Base-by-base conservation (phyloP, 2,797 vertebrate genomes). In the Lacerta agilis region DNA sequence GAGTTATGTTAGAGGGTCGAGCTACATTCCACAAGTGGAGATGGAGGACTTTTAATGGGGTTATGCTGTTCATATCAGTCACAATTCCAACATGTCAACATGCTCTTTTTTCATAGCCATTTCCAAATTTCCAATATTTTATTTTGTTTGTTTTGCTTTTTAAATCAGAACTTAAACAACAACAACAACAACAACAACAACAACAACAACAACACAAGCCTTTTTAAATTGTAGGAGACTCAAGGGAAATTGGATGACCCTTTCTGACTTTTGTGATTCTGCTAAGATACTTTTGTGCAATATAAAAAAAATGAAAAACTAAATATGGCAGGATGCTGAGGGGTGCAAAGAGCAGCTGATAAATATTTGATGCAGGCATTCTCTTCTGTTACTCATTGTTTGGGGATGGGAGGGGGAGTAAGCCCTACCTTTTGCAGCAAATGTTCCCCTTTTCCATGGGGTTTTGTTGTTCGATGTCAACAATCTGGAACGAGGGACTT, bases 331-430 rank as follows among this genome's bases (percentile, higher is more conserved):
- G 82, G 92, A 86, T 67, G 88, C 33, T 33, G 61, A 87, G 90
- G 79, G 80, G 41, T 75, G 33, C 9, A 87, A 79, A 33, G 77
- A 92, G 45, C 0, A 2, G 0, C n/a, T 75, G 36, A 23, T 58
- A 85, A 89, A 92, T 83, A 82, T 86, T 81, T 89, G 88, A 77
- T 23, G 75, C 10, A 93, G 43, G 17, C 84, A 17, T 83, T 89
- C 82, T 85, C 55, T 91, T 92, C 75, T 10, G 3, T 69, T 69
- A 89, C 64, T 79, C 61, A 8, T 2, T 69, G 13, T 13, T 55
- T 55, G 49, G 13, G 49, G 49, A 75, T 43, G 41, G 25, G 17
- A 20, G 38, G 8, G 36, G 2, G 83, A 80, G 83, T 81, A 64
- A 67, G 10, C 0, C 17, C 13, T n/a, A 55, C 66, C 8, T 75